Evolutionary conservation across 2,888 invertebrate genomes (phyloP).

Genomic region (Pyrochroa serraticornis): DNA sequence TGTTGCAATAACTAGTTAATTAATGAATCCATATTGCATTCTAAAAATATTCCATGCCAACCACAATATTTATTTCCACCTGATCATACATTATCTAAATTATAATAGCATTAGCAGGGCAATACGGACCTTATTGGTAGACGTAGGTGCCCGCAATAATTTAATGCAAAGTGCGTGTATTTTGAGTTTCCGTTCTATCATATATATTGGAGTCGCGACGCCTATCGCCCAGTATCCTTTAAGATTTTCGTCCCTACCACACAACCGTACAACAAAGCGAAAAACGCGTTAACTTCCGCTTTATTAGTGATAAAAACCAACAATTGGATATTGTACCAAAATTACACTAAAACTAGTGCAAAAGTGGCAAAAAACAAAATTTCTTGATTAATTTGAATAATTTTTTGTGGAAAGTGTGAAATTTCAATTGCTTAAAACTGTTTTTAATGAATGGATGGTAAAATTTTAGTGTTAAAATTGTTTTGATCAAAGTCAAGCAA

Average conservation of each 20-base stretch:
- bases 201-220: slow-evolving; percentile 50
- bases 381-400: slow-evolving; percentile 3
- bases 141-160: slow-evolving; percentile 28
- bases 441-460: background rate
- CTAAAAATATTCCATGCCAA: slow-evolving; percentile 13
- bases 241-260: slow-evolving; percentile 26
- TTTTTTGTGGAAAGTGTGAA: slow-evolving; percentile 1
- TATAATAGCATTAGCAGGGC: slow-evolving; percentile 23
- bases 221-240: slow-evolving; percentile 43
- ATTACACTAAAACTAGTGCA: background rate
- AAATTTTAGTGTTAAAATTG: background rate
- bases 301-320: too few species aligned
- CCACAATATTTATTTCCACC: background rate
- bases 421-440: background rate
- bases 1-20: background rate
- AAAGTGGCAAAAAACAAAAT: slow-evolving; percentile 3
- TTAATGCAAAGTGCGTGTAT: slow-evolving; percentile 37
- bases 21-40: slow-evolving; percentile 3
- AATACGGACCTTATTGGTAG: slow-evolving; percentile 13
- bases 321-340: background rate
- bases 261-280: slow-evolving; percentile 4
- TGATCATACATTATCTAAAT: slow-evolving; percentile 30
- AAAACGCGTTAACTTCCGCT: background rate
- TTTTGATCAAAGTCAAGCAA: slow-evolving; percentile 1
- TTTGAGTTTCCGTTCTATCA: slow-evolving; percentile 40